A percentile compares a stretch with the other conserved stretches of the same genome.
These are phyloP conservation scores for Oreochromis mossambicus DNA, from an alignment of 2,797 vertebrate species.

Conservation along the genomic window DNA sequence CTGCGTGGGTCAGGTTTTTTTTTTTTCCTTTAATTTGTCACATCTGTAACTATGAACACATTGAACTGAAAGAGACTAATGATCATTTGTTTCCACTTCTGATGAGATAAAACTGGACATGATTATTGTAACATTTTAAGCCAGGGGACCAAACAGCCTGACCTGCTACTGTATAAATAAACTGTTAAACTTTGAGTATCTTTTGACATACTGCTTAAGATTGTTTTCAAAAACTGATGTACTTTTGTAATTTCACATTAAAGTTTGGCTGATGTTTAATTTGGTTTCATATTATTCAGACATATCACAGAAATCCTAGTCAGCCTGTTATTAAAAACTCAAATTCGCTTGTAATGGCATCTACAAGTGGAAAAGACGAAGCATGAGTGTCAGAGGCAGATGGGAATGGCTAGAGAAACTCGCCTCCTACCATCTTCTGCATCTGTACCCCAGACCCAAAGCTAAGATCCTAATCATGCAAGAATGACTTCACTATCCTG, in stretches of 20 bases:
- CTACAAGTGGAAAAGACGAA: too few species aligned
- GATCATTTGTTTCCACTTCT: background rate
- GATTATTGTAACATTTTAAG: slow-evolving; percentile 22
- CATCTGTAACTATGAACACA: background rate
- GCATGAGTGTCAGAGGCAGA: background rate
- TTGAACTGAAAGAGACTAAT: background rate
- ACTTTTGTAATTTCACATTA: background rate
- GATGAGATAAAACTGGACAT: slow-evolving; percentile 1
- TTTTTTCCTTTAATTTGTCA: background rate
- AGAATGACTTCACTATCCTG: background rate
- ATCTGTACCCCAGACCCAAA: background rate
- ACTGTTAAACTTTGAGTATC: slow-evolving; percentile 25
- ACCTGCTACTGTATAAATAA: slow-evolving; percentile 59
- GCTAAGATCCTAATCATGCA: background rate
- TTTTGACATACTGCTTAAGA: background rate
- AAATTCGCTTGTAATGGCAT: too few species aligned
- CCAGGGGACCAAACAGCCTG: slow-evolving; percentile 50
- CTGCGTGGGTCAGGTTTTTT: background rate
- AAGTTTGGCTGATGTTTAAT: background rate
- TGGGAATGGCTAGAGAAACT: background rate
- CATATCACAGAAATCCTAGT: background rate
- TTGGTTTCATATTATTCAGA: background rate
- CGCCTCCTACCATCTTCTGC: accelerated
- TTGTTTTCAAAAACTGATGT: background rate
- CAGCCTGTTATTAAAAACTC: background rate